phyloP scores from a whole-genome alignment of 2,113 vertebrate genomes.

The Abramis brama region DNA sequence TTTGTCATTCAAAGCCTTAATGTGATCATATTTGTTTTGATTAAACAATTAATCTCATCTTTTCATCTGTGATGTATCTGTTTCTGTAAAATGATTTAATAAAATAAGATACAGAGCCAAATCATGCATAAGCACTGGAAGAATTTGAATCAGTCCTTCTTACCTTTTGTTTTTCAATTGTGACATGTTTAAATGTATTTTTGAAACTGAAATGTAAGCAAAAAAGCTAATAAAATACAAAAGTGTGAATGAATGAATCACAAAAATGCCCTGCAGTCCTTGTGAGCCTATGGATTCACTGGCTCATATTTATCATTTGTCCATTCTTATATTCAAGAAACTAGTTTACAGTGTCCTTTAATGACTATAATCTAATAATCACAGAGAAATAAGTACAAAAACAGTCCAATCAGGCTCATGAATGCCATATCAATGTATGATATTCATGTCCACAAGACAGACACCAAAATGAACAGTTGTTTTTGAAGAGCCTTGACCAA shows the following conservation, averaged over 20 bases:
- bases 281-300: neutral
- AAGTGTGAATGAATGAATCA: neutral
- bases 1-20: neutral
- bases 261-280: neutral
- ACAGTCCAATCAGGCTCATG: neutral
- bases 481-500: neutral
- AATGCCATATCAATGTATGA: neutral
- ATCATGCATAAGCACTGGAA: neutral
- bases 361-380: neutral
- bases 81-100: slow-evolving; percentile 4
- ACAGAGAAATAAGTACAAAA: neutral
- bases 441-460: neutral
- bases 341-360: neutral
- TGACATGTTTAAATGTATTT: neutral
- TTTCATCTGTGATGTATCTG: neutral
- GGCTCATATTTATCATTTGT: neutral
- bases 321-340: neutral
- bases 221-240: neutral
- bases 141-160: neutral
- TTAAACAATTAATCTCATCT: neutral
- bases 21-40: neutral
- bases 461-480: neutral
- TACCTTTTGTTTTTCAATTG: neutral
- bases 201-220: neutral
- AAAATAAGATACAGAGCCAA: neutral